Base-by-base conservation (phyloP, 1,140 invertebrate genomes). In the Hormaphis cornu region DNA sequence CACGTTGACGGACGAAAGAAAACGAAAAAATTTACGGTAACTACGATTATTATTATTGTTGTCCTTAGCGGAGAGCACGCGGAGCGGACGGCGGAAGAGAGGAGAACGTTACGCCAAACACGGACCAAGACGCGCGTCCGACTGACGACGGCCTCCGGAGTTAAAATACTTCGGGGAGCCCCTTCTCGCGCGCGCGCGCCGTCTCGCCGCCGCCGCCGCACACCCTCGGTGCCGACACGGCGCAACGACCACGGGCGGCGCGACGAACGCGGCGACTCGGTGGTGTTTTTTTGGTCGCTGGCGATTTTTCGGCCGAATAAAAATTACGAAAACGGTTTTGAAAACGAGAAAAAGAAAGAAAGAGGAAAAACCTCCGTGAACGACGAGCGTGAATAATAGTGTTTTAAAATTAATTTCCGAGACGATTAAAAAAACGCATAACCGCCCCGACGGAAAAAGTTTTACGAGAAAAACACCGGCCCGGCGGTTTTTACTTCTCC, bases 81-180 rank as follows among this genome's bases (percentile, higher is more conserved):
- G 61, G 8, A 8, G 42, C n/a, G 12, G 8, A 24, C 46, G 10
- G 14, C 61, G 35, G 33, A 58, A 20, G 54, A 58, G 20, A 58
- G 37, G 22, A 16, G 10, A 12, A 44, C 5, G 14, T 22, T 3
- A 66, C 61, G 24, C 61, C 42, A 48, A 48, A 66, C 61, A 66
- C 61, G 28, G 26, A 66, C 58, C 61, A 66, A 66, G 44, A 50
- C 61, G 61, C 61, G 61, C 61, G 61, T 66, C 61, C 61, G 61
- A 66, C 61, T 66, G 61, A 66, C 61, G 35, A 20, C 42, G 61
- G 44, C 48, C 61, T 48, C 61, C 44, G 42, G 40, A 66, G 61
- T 46, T 48, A 48, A 46, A 50, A 22, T 44, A 35, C 50, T 10
- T 50, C 18, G 61, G 44, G 44, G 61, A 30, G 61, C 40, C 54